These are phyloP conservation scores for Calypte anna DNA, from an alignment of 2,113 vertebrate genomes.

Conservation along the genomic window DNA sequence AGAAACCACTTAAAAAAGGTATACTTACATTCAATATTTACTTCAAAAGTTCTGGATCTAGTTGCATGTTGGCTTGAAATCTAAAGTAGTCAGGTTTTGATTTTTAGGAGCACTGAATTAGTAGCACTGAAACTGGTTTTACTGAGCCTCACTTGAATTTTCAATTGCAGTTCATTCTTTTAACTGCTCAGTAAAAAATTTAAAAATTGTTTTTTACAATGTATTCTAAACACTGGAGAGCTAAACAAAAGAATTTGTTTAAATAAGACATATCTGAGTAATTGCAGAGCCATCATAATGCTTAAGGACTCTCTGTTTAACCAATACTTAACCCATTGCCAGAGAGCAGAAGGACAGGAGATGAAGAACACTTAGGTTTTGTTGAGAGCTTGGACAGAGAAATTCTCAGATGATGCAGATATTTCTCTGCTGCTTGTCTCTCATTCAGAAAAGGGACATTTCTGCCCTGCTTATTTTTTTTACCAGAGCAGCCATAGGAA, in stretches of 20 bases:
- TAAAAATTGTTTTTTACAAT: background rate
- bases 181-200: background rate
- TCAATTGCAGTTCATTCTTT: background rate
- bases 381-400: background rate
- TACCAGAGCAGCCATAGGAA: background rate
- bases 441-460: background rate
- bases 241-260: background rate
- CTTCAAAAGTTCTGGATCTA: background rate
- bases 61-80: background rate
- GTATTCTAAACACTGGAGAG: background rate
- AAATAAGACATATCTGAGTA: background rate
- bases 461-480: background rate
- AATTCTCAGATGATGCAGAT: accelerated
- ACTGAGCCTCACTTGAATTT: background rate
- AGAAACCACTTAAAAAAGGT: background rate
- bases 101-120: background rate
- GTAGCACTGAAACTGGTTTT: background rate
- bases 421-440: background rate
- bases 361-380: background rate
- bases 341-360: background rate
- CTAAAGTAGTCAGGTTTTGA: background rate
- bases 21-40: background rate
- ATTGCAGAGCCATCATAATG: background rate
- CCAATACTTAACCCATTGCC: background rate
- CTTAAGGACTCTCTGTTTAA: background rate